Evolutionary conservation across 2,888 invertebrate genomes (phyloP).

Genomic region (Andrena minutula): DNA sequence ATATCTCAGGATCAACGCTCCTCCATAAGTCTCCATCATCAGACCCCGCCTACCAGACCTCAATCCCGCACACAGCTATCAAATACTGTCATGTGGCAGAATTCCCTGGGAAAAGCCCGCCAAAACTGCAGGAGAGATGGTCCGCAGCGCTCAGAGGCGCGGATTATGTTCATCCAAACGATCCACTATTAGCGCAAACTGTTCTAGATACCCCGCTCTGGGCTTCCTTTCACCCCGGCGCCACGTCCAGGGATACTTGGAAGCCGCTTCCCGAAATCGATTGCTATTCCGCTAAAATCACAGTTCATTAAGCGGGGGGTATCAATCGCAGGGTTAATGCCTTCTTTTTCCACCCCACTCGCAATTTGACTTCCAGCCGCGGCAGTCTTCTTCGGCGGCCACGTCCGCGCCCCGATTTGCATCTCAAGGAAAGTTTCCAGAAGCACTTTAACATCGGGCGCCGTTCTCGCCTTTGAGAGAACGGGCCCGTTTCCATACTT

Average conservation of each 20-base stretch:
- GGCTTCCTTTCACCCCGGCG: conserved; percentile 2
- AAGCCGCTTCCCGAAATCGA: conserved; percentile 38
- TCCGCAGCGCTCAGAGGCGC: conserved; percentile 6
- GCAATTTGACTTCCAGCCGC: conserved; percentile 69
- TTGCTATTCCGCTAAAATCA: conserved; percentile 60
- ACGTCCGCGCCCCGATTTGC: conserved; percentile 64
- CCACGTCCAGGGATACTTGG: conserved; percentile 6
- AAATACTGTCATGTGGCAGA: conserved; percentile 4
- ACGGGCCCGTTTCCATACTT: conserved; percentile 25
- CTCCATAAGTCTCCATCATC: conserved; percentile 4
- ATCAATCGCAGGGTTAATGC: conserved; percentile 55
- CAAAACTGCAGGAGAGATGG: background rate
- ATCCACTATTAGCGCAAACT: conserved; percentile 36
- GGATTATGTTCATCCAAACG: conserved; percentile 46
- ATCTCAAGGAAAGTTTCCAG: conserved; percentile 70
- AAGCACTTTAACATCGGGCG: conserved; percentile 65
- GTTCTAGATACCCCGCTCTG: conserved; percentile 10
- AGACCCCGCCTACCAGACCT: background rate
- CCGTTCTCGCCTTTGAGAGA: conserved; percentile 55
- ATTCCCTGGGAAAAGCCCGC: conserved; percentile 21
- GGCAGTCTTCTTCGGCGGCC: conserved; percentile 57
- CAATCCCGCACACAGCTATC: background rate
- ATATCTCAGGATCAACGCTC: conserved; percentile 24
- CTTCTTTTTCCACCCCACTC: conserved; percentile 26
- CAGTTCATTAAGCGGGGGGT: conserved; percentile 65